phyloP scores from a whole-genome alignment of 1,140 invertebrate species.

The Portunus trituberculatus region DNA sequence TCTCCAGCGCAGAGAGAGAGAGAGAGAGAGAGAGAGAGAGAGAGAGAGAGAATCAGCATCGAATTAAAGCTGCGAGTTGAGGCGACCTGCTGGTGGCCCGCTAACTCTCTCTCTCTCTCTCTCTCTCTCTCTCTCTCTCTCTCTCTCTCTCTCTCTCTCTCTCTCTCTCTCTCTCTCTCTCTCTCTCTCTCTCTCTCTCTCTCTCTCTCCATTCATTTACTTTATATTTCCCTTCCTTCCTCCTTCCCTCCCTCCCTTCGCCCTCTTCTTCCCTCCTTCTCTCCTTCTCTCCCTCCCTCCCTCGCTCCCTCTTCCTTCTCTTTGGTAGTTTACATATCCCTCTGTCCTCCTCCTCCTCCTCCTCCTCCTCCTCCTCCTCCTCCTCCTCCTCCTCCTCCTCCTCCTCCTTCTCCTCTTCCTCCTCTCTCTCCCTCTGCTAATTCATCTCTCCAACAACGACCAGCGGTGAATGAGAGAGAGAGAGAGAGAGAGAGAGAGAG shows the following conservation, averaged over 20 bases:
- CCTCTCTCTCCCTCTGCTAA: not conserved
- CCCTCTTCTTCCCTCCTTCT: not conserved
- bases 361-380: not conserved
- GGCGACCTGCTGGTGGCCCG: not conserved
- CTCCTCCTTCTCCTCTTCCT: no score
- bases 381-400: not conserved
- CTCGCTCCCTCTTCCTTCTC: not conserved
- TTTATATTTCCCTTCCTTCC: no score
- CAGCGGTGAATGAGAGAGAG: not conserved
- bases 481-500: slow-evolving; percentile 41
- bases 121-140: not conserved
- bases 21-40: slow-evolving; percentile 3
- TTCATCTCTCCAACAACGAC: not conserved
- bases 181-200: slow-evolving; percentile 21
- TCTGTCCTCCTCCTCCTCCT: not conserved
- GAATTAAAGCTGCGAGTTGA: no score
- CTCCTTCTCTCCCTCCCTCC: not conserved
- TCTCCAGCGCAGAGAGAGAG: not conserved
- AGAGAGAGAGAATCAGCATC: no score
- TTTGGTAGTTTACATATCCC: no score
- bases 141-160: slow-evolving; percentile 6
- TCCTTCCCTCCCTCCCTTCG: not conserved
- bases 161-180: slow-evolving; percentile 41
- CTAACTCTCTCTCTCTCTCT: not conserved
- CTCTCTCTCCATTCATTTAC: not conserved